Conservation (phyloP, 2,113 vertebrate species). For the Pelobates fuscus region DNA sequence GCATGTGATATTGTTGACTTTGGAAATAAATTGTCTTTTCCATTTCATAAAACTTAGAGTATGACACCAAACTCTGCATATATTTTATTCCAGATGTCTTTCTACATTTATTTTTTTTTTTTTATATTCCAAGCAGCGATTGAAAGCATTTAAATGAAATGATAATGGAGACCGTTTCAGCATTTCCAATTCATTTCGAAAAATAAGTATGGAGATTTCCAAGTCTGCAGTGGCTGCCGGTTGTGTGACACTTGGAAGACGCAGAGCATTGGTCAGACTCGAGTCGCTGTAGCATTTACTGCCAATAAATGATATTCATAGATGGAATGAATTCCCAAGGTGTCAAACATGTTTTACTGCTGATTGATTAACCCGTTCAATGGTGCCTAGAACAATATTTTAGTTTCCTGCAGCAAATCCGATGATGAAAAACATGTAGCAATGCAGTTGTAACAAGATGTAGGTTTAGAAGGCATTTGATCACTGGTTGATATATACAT, state of each 20-base stretch:
- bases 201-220: conserved; percentile 23
- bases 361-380: conserved; percentile 33
- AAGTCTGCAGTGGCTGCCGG: conserved; percentile 14
- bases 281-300: conserved; percentile 17
- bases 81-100: conserved; percentile 22
- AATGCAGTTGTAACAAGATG: too few relatives aligned
- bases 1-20: conserved; percentile 32
- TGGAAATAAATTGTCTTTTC: conserved; percentile 32
- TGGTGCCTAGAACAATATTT: not conserved
- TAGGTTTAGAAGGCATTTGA: too few relatives aligned
- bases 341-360: conserved; percentile 28
- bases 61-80: conserved; percentile 28
- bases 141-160: conserved; percentile 37
- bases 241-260: conserved; percentile 22
- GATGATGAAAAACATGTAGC: not conserved
- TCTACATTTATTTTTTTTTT: conserved; percentile 31
- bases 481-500: too few relatives aligned
- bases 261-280: not conserved
- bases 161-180: conserved; percentile 42
- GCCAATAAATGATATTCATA: conserved; percentile 38
- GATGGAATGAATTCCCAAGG: conserved; percentile 16
- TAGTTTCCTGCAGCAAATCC: not conserved
- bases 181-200: conserved; percentile 29
- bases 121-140: conserved; percentile 35
- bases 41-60: conserved; percentile 30